Evolutionary conservation across 1,140 invertebrate genomes (phyloP).

Genomic region (Epicauta chinensis): DNA sequence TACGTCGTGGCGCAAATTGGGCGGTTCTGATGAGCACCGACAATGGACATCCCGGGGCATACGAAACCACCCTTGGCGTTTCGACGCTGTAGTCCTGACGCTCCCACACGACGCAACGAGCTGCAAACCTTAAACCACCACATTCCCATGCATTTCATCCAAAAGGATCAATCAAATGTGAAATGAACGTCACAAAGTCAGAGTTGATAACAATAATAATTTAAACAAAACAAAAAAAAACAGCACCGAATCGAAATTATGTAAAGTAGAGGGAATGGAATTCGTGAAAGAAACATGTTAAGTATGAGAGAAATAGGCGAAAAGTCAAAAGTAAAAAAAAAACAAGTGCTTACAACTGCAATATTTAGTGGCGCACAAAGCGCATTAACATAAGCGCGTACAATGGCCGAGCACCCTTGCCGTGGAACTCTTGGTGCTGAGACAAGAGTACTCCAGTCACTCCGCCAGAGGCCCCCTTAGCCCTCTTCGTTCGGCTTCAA

Average conservation of each 20-base stretch:
- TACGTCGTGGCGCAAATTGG: too few relatives aligned
- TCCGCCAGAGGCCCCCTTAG: conserved; percentile 9
- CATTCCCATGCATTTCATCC: background rate
- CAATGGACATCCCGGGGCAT: too few relatives aligned
- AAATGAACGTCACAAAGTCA: too few relatives aligned
- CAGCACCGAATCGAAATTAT: too few relatives aligned
- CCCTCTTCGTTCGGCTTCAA: conserved; percentile 10
- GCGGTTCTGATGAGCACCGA: too few relatives aligned
- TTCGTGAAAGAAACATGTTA: background rate
- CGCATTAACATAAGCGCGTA: conserved; percentile 22
- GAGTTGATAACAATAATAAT: too few relatives aligned
- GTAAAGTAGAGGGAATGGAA: too few relatives aligned
- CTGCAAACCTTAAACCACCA: conserved; percentile 1
- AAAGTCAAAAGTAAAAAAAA: conserved; percentile 24
- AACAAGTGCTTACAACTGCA: conserved; percentile 25
- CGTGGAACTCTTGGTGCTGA: conserved; percentile 19
- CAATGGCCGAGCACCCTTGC: conserved; percentile 20
- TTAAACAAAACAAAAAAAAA: too few relatives aligned
- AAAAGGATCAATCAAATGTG: too few relatives aligned
- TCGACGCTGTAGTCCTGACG: conserved; percentile 1
- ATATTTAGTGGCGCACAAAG: conserved; percentile 27
- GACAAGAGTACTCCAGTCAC: conserved; percentile 23
- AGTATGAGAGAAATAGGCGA: conserved; percentile 3
- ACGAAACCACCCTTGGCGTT: too few relatives aligned
- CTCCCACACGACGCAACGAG: conserved; percentile 2